A percentile compares a stretch with the other conserved stretches of the same genome.
These are phyloP conservation scores for Protomyctophum bolini DNA, from an alignment of 2,113 vertebrate species.

Conservation along the genomic window DNA sequence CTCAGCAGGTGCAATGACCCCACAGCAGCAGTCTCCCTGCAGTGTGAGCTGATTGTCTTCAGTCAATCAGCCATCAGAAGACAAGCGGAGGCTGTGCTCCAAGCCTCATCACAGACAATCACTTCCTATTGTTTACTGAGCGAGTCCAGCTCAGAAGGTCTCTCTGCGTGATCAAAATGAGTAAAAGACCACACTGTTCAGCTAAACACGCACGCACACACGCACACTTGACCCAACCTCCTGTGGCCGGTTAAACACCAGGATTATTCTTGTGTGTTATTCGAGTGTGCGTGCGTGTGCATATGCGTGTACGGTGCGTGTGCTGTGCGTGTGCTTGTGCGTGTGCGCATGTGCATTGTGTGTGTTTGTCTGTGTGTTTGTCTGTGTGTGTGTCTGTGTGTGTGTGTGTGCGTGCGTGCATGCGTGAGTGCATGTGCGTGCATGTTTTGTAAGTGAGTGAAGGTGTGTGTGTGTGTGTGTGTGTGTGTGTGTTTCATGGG, in stretches of 20 bases:
- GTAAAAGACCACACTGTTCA: slow-evolving; percentile 13
- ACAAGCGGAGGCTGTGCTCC: slow-evolving; percentile 23
- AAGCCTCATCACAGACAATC: slow-evolving; percentile 68
- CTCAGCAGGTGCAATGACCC: slow-evolving; percentile 57
- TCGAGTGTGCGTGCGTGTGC: background rate
- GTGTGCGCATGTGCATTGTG: slow-evolving; percentile 9
- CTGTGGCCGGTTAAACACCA: slow-evolving; percentile 68
- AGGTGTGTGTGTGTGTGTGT: slow-evolving; percentile 4
- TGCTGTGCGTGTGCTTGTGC: slow-evolving; percentile 1
- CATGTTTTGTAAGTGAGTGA: background rate
- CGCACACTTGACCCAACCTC: slow-evolving; percentile 44
- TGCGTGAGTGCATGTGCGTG: slow-evolving; percentile 1
- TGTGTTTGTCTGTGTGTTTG: background rate
- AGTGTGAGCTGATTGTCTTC: slow-evolving; percentile 62
- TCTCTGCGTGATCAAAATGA: slow-evolving; percentile 2
- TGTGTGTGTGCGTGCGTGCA: background rate
- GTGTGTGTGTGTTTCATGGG: background rate
- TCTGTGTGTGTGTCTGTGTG: background rate
- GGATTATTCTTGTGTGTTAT: slow-evolving; percentile 36
- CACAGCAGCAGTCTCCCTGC: slow-evolving; percentile 26
- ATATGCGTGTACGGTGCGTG: background rate
- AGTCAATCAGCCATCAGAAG: slow-evolving; percentile 16
- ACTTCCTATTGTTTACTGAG: slow-evolving; percentile 52
- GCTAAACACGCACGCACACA: slow-evolving; percentile 11
- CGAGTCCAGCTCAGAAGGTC: slow-evolving; percentile 12